Evolutionary conservation across 2,797 vertebrate species (phyloP).

Genomic region (Syngnathus acus): DNA sequence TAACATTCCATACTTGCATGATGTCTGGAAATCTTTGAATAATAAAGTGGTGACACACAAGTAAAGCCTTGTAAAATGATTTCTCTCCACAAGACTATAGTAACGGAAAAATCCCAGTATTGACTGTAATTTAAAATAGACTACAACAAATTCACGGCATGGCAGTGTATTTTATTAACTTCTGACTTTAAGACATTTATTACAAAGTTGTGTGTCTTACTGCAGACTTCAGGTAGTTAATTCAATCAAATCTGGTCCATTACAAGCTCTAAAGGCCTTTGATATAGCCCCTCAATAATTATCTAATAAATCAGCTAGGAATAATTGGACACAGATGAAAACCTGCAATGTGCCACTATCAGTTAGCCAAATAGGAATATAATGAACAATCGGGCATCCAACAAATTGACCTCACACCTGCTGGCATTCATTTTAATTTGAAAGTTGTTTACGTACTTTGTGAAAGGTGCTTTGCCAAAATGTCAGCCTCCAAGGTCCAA

Average conservation of each 20-base stretch:
- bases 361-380: background rate
- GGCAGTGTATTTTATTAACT: background rate
- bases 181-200: background rate
- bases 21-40: constrained; percentile 51
- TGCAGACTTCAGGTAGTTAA: background rate
- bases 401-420: background rate
- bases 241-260: background rate
- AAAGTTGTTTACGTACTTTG: background rate
- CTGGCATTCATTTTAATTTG: background rate
- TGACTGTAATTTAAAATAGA: background rate
- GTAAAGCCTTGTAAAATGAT: constrained; percentile 11
- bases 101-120: background rate
- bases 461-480: constrained; percentile 15
- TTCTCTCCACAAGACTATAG: background rate
- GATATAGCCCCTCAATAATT: background rate
- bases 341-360: background rate
- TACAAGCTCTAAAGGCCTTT: background rate
- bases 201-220: background rate
- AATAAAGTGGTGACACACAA: constrained; percentile 42
- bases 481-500: constrained; percentile 23
- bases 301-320: background rate
- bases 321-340: constrained; percentile 5
- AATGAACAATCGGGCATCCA: background rate
- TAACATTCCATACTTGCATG: constrained; percentile 47
- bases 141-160: background rate